Conservation (phyloP, 2,113 vertebrate genomes). For the Sander lucioperca region DNA sequence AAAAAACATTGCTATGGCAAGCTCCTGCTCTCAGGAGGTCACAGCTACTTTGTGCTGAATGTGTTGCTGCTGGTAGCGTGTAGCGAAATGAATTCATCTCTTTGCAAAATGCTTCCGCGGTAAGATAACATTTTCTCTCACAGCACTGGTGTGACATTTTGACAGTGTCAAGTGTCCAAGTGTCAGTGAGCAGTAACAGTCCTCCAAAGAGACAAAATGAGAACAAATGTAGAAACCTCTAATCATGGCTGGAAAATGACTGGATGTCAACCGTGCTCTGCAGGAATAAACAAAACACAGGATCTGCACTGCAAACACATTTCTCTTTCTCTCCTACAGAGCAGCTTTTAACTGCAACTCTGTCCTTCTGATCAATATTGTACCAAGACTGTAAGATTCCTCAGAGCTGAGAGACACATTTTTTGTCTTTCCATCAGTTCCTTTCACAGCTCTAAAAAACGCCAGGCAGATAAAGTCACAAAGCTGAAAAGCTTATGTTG, state of each 20-base stretch:
- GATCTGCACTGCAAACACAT: background rate
- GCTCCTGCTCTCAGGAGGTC: constrained; percentile 1
- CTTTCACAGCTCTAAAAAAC: constrained; percentile 2
- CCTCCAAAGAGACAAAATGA: background rate
- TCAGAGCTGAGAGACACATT: background rate
- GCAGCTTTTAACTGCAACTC: constrained; percentile 14
- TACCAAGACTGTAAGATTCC: background rate
- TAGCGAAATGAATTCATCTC: constrained; percentile 11
- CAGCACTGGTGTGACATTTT: constrained; percentile 22
- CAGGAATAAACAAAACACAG: background rate
- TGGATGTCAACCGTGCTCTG: too few relatives aligned
- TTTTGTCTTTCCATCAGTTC: background rate
- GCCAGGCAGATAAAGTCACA: background rate
- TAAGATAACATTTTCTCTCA: constrained; percentile 25
- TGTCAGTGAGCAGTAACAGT: constrained; percentile 22
- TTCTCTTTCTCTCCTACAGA: background rate
- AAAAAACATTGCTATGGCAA: constrained; percentile 22
- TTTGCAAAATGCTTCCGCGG: constrained; percentile 3
- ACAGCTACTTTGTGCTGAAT: constrained; percentile 6
- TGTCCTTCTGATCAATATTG: constrained; percentile 23
- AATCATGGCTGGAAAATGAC: background rate
- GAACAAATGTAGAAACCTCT: constrained; percentile 15
- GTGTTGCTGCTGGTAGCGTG: background rate
- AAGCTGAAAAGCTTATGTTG: background rate
- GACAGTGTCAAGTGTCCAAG: background rate